Conservation (phyloP, 2,888 invertebrate genomes). For the Orchesellides sinensis region DNA sequence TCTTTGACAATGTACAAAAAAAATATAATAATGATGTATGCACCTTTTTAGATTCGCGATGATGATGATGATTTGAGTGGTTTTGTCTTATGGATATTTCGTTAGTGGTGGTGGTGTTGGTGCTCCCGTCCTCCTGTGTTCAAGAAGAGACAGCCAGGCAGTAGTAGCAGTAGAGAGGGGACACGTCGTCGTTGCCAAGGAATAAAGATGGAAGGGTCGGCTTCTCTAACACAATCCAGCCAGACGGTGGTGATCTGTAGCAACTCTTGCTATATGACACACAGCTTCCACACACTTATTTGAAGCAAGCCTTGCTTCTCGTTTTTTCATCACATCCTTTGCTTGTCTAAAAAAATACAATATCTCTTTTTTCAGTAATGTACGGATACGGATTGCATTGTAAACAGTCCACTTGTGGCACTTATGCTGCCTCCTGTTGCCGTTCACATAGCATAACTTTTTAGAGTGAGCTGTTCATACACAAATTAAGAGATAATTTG, state of each 20-base stretch:
- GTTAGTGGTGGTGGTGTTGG: slow-evolving; percentile 25
- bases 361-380: too few species aligned
- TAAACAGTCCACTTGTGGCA: slow-evolving; percentile 43
- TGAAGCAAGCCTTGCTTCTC: neutral
- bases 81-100: slow-evolving; percentile 20
- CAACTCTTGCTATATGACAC: neutral
- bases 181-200: slow-evolving; percentile 53
- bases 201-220: slow-evolving; percentile 58
- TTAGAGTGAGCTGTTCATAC: too few species aligned
- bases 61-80: neutral
- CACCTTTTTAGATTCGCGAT: slow-evolving; percentile 30
- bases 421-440: slow-evolving; percentile 60
- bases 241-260: too few species aligned
- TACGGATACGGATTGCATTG: neutral
- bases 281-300: neutral
- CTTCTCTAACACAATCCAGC: too few species aligned
- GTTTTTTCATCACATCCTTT: neutral
- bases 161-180: slow-evolving; percentile 19
- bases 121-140: slow-evolving; percentile 39
- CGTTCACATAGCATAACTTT: slow-evolving; percentile 18
- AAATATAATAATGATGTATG: slow-evolving; percentile 46
- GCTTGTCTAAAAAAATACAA: neutral
- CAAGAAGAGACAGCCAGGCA: slow-evolving; percentile 29
- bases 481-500: too few species aligned
- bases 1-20: slow-evolving; percentile 49